Percentiles rank a stretch among this genome's conserved stretches.
These are phyloP conservation scores for Gastrophysa polygoni DNA, from an alignment of 2,888 invertebrate genomes.

Conservation along the genomic window DNA sequence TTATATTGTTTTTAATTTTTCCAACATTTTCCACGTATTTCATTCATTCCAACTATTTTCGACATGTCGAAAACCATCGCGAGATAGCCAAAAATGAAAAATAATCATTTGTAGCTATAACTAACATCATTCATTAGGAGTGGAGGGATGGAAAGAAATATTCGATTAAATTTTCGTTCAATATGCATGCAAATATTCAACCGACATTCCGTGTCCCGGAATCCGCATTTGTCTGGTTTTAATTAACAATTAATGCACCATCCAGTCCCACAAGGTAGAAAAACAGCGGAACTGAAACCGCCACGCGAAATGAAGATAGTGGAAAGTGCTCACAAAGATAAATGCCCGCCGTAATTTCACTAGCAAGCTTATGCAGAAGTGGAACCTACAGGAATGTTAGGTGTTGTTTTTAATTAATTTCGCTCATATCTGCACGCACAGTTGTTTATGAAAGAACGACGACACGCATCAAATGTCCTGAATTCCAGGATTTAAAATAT, in stretches of 20 bases:
- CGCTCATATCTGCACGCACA: not conserved
- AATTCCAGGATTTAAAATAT: not conserved
- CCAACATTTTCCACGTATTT: no score
- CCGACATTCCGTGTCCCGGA: not conserved
- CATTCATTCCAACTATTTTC: no score
- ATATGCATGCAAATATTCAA: no score
- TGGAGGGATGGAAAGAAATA: no score
- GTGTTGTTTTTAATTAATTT: not conserved
- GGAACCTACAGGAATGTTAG: not conserved
- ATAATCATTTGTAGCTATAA: no score
- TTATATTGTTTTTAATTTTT: no score
- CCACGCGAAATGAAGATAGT: not conserved
- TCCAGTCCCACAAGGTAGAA: not conserved
- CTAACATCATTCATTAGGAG: no score
- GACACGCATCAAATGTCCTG: not conserved
- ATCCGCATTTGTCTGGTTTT: not conserved
- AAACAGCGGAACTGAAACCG: not conserved
- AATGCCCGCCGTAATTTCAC: not conserved
- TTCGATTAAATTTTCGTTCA: no score
- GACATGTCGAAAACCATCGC: no score
- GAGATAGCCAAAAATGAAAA: no score
- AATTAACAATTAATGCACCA: not conserved
- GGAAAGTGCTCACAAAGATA: not conserved
- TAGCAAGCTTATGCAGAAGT: not conserved
- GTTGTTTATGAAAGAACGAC: not conserved